These are phyloP conservation scores for Paraescarpia echinospica DNA, from an alignment of 1,140 invertebrate species.

Conservation along the genomic window DNA sequence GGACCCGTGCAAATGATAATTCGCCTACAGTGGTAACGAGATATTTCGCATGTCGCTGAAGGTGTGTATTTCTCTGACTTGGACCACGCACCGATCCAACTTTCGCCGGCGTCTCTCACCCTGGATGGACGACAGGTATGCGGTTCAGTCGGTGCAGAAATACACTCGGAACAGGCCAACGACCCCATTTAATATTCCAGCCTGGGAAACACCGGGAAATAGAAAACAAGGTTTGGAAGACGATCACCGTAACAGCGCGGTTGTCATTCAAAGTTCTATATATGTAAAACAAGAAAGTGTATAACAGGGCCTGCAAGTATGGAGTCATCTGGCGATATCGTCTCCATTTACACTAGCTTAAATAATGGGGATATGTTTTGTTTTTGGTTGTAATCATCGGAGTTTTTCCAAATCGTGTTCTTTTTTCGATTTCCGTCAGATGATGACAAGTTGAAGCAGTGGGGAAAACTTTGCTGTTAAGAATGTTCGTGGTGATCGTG, in stretches of 20 bases:
- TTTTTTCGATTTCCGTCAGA: no score
- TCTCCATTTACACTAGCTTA: no score
- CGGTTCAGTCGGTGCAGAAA: not conserved
- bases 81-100: not conserved
- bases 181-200: not conserved
- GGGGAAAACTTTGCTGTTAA: no score
- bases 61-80: not conserved
- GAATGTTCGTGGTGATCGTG: no score
- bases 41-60: not conserved
- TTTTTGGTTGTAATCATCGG: no score
- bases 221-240: not conserved
- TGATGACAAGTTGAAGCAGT: no score
- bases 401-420: no score
- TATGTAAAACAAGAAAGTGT: not conserved
- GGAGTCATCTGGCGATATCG: no score
- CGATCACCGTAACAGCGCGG: not conserved
- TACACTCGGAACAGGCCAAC: not conserved
- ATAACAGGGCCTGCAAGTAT: no score
- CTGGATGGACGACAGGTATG: not conserved
- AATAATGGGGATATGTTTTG: no score
- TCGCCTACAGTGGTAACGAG: not conserved
- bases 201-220: not conserved
- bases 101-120: no score
- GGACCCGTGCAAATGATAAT: no score
- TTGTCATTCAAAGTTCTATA: not conserved